These are phyloP conservation scores for Metellina segmentata DNA, from an alignment of 2,888 invertebrate genomes.

Conservation along the genomic window DNA sequence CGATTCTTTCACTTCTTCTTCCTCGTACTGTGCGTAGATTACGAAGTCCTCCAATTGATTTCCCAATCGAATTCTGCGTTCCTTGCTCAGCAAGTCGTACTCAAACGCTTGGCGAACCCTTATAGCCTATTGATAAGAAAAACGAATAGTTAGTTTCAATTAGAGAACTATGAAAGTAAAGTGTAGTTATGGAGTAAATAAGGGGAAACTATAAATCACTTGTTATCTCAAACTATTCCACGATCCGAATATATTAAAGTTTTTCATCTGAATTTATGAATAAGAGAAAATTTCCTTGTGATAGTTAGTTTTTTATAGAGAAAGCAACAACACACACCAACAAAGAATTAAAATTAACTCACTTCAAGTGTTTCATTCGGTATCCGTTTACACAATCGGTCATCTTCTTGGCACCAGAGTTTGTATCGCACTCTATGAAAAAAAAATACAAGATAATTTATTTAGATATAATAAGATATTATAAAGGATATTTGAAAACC, in stretches of 20 bases:
- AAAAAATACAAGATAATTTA: background rate
- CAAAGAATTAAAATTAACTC: background rate
- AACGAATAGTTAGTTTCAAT: background rate
- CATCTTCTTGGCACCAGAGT: slow-evolving; percentile 63
- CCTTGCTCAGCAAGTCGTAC: slow-evolving; percentile 43
- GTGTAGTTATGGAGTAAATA: background rate
- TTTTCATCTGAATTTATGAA: background rate
- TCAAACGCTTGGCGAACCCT: slow-evolving; percentile 5
- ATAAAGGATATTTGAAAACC: no score
- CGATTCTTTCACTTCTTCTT: slow-evolving; percentile 24
- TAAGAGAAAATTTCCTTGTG: background rate
- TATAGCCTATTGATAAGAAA: slow-evolving; percentile 27
- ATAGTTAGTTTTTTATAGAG: background rate
- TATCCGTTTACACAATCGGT: slow-evolving; percentile 34
- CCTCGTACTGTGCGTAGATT: slow-evolving; percentile 58
- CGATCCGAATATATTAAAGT: background rate
- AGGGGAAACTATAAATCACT: background rate
- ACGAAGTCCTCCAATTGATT: slow-evolving; percentile 62
- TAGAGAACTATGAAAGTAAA: background rate
- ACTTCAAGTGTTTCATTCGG: slow-evolving; percentile 65
- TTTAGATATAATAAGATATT: no score
- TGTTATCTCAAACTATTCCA: background rate
- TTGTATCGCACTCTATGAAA: slow-evolving; percentile 51
- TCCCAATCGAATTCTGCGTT: slow-evolving; percentile 49
- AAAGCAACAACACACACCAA: background rate